phyloP scores from a whole-genome alignment of 2,888 invertebrate genomes.

The Mesoligia furuncula region DNA sequence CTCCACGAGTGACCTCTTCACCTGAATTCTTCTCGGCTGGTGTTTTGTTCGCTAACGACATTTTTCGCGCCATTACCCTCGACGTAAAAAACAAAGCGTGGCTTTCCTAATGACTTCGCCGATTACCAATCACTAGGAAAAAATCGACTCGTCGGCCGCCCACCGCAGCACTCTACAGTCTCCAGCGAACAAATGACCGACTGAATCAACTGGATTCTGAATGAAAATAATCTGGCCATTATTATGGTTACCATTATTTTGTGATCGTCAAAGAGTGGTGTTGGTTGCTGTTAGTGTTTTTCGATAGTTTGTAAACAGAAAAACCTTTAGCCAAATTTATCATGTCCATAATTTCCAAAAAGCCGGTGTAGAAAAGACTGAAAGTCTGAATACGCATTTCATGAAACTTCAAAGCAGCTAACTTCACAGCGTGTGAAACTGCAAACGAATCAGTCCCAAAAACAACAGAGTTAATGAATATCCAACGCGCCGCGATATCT shows the following conservation, averaged over 20 bases:
- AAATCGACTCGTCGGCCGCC: slow-evolving; percentile 66
- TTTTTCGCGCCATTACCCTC: slow-evolving; percentile 83
- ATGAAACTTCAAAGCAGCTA: slow-evolving; percentile 8
- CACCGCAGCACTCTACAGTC: slow-evolving; percentile 42
- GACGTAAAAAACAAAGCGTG: slow-evolving; percentile 82
- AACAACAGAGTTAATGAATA: slow-evolving; percentile 62
- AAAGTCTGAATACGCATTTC: not conserved
- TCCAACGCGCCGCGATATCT: slow-evolving; percentile 68
- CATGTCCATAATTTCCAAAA: not conserved
- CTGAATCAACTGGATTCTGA: slow-evolving; percentile 38
- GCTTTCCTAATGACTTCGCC: slow-evolving; percentile 83
- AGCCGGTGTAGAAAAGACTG: not conserved
- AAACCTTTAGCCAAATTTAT: not conserved
- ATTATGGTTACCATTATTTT: slow-evolving; percentile 19
- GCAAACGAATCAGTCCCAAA: slow-evolving; percentile 46
- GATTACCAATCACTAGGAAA: slow-evolving; percentile 85
- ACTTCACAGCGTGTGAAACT: slow-evolving; percentile 18
- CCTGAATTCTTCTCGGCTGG: slow-evolving; percentile 64
- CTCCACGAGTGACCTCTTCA: slow-evolving; percentile 65
- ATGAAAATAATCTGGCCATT: slow-evolving; percentile 39
- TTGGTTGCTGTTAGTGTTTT: not conserved
- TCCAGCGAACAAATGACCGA: slow-evolving; percentile 57
- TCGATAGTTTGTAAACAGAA: not conserved
- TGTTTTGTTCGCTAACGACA: slow-evolving; percentile 78
- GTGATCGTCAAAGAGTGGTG: slow-evolving; percentile 5